Base-by-base conservation (phyloP, 2,113 vertebrate species). In the Lycaon pictus region DNA sequence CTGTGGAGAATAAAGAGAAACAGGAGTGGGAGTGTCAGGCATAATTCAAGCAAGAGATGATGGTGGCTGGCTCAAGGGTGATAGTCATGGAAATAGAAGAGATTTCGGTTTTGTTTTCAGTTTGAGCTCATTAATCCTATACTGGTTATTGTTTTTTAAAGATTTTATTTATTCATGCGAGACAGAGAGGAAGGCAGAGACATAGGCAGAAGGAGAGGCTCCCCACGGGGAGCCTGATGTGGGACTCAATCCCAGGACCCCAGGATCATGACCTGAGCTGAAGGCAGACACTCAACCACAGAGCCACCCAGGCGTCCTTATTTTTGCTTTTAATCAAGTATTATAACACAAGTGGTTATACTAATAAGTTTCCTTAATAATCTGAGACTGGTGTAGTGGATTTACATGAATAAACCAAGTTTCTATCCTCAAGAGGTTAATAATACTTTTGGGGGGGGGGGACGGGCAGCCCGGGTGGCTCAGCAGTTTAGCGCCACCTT, bases 1-100 rank as follows among this genome's bases (percentile, higher is more conserved):
- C 2, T 48, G 76, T 56, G 12, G 88, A 90, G 74, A 96, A 94
- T 60, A 83, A 83, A 83, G 32, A 37, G 13, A 77, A 89, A 84
- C 11, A 77, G 51, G 12, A 88, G 84, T 51, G 56, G 56, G 72
- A 65, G 22, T 82, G 58, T 80, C 63, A 65, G 63, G 65, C 72
- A 20, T 56, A 90, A 92, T 56, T 16, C 48, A 88, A 82, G 27
- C 83, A 92, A 72, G 55, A 87, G 56, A 55, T 56, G 11, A 87
- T 62, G 83, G 63, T 48, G 17, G 48, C 19, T 92, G 23, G 37
- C 37, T n/a, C 72, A 55, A 55, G 9, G 20, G 72, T 63, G 55
- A 69, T 15, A 69, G 62, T 62, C 32, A 62, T 4, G 25, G 43
- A 81, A 92, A 43, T 4, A 32, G 69, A 84, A 84, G 60, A 86